A percentile compares a stretch with the other conserved stretches of the same genome.
phyloP scores from a whole-genome alignment of 1,140 invertebrate genomes.

The Galleria mellonella region DNA sequence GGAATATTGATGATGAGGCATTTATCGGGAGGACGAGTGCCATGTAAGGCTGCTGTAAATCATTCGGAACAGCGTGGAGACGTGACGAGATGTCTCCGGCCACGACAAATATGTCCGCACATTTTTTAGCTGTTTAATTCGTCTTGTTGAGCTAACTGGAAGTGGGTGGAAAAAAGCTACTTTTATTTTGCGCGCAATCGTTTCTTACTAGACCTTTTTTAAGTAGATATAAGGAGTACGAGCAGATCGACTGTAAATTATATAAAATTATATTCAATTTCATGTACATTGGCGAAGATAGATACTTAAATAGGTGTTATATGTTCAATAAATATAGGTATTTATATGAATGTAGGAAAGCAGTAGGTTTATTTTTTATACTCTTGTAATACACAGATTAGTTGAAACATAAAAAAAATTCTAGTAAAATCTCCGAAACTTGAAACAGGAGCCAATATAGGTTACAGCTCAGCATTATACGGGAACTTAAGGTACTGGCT shows the following conservation, averaged over 20 bases:
- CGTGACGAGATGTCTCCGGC: conserved; percentile 62
- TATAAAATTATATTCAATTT: too few relatives aligned
- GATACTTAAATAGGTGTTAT: neutral
- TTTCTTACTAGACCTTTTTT: conserved; percentile 4
- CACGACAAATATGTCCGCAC: conserved; percentile 61
- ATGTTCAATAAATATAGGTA: neutral
- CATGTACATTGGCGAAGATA: too few relatives aligned
- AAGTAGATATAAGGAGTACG: too few relatives aligned
- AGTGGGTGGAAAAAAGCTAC: neutral
- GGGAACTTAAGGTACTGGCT: too few relatives aligned
- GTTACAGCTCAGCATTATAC: too few relatives aligned
- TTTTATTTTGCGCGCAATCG: neutral
- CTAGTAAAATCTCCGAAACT: too few relatives aligned
- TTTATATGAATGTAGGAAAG: too few relatives aligned
- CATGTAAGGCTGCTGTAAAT: conserved; percentile 67
- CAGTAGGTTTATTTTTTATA: too few relatives aligned
- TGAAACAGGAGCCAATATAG: too few relatives aligned
- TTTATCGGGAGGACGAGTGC: conserved; percentile 65
- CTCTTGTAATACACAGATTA: too few relatives aligned
- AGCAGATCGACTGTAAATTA: too few relatives aligned
- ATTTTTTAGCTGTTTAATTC: conserved; percentile 62
- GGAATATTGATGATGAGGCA: conserved; percentile 71
- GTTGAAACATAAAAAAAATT: too few relatives aligned
- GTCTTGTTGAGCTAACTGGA: conserved; percentile 31
- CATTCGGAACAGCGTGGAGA: conserved; percentile 54